Conservation (phyloP, 2,113 vertebrate species). For the Strix aluco region DNA sequence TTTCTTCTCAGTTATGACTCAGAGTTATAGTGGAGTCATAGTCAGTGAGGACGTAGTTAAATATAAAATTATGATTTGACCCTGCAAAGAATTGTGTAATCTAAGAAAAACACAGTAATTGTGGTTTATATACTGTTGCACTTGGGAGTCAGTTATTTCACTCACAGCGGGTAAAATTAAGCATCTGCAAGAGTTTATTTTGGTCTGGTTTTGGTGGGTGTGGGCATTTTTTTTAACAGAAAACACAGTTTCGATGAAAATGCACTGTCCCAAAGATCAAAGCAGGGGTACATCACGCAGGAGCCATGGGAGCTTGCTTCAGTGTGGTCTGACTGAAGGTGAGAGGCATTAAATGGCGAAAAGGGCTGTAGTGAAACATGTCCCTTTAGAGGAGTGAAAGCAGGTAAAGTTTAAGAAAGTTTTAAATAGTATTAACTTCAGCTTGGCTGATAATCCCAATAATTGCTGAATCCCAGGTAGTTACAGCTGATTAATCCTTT, state of each 20-base stretch:
- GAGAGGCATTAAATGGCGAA: neutral
- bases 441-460: neutral
- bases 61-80: neutral
- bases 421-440: neutral
- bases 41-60: neutral
- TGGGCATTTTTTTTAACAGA: neutral
- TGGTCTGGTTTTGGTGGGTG: neutral
- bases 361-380: neutral
- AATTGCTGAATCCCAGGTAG: neutral
- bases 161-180: neutral
- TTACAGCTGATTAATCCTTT: neutral
- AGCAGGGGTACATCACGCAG: fast-evolving
- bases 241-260: neutral
- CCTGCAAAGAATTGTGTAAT: neutral
- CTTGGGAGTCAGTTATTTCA: neutral
- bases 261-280: neutral
- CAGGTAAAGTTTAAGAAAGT: neutral
- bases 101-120: neutral
- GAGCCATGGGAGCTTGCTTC: neutral
- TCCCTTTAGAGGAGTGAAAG: neutral
- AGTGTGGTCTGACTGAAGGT: neutral
- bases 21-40: neutral
- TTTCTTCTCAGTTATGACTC: neutral
- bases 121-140: neutral
- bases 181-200: neutral